phyloP scores from a whole-genome alignment of 2,113 vertebrate genomes.

The Ctenodactylus gundi region DNA sequence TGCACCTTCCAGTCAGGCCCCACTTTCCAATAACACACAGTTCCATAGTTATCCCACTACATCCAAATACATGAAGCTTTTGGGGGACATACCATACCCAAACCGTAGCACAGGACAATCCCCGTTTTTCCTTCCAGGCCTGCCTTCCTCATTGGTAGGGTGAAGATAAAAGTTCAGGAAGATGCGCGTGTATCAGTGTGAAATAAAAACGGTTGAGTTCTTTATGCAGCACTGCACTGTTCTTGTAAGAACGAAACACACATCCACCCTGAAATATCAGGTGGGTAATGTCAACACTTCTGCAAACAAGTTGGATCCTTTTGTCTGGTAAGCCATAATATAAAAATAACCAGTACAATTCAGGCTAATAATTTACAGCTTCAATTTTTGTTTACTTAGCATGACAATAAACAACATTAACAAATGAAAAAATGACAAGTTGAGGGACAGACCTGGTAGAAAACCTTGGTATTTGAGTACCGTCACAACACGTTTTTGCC shows the following conservation, averaged over 20 bases:
- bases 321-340: background rate
- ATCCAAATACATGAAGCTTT: too few relatives aligned
- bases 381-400: slow-evolving; percentile 23
- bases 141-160: background rate
- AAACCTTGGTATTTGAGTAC: background rate
- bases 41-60: too few relatives aligned
- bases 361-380: background rate
- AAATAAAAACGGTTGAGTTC: slow-evolving; percentile 13
- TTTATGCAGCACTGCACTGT: background rate
- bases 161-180: background rate
- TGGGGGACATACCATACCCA: too few relatives aligned
- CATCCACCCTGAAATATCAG: background rate
- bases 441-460: background rate
- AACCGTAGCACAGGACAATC: too few relatives aligned
- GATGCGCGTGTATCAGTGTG: background rate
- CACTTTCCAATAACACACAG: too few relatives aligned
- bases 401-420: slow-evolving; percentile 9
- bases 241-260: background rate
- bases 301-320: background rate
- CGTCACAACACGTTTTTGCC: background rate
- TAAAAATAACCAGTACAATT: slow-evolving; percentile 31
- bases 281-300: slow-evolving; percentile 4
- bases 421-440: background rate
- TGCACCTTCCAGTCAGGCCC: too few relatives aligned
- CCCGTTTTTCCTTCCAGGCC: background rate